Evolutionary conservation across 2,113 vertebrate species (phyloP).

Genomic region (Hemiprocne comata): DNA sequence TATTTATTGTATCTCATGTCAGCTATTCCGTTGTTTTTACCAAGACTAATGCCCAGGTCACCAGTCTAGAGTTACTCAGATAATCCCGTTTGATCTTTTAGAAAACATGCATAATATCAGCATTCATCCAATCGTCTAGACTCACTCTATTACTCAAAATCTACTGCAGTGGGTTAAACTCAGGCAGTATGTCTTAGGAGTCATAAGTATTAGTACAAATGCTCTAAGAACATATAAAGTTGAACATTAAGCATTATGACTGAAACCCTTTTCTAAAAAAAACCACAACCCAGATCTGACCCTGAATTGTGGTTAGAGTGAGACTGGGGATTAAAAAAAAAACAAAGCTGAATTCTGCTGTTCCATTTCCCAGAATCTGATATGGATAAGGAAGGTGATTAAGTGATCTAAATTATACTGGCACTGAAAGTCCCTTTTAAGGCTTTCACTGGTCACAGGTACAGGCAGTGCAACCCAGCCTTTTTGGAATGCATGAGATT

Average conservation of each 20-base stretch:
- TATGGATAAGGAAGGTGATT: not conserved
- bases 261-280: not conserved
- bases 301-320: not conserved
- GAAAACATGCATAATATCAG: not conserved
- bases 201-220: not conserved
- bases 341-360: not conserved
- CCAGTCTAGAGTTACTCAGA: not conserved
- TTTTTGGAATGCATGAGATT: not conserved
- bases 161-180: not conserved
- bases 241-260: not conserved
- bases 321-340: not conserved
- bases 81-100: not conserved
- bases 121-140: not conserved
- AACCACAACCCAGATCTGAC: not conserved
- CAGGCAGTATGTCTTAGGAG: not conserved
- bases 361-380: not conserved
- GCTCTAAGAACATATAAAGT: not conserved
- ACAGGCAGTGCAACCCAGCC: not conserved
- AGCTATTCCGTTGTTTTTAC: not conserved
- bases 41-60: not conserved
- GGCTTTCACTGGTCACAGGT: not conserved
- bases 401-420: not conserved
- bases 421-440: not conserved
- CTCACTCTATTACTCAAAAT: not conserved
- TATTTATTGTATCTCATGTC: not conserved